These are phyloP conservation scores for Coendou prehensilis DNA, from an alignment of 2,797 vertebrate genomes.

Conservation along the genomic window DNA sequence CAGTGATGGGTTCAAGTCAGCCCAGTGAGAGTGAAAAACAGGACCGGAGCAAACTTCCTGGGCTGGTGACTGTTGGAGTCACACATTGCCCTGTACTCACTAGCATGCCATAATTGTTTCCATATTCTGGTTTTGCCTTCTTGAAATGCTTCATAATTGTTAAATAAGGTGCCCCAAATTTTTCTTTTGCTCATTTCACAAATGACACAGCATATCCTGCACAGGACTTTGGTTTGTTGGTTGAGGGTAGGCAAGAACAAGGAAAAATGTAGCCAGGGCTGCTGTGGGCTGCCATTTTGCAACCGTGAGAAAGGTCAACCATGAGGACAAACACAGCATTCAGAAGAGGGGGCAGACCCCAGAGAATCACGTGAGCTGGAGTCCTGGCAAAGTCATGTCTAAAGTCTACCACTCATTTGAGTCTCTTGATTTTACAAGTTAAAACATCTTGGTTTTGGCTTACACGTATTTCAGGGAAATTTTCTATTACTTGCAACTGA, in stretches of 20 bases:
- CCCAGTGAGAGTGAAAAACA: neutral
- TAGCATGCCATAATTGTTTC: neutral
- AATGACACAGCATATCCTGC: neutral
- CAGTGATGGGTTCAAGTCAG: neutral
- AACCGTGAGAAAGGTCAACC: neutral
- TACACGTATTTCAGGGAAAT: neutral
- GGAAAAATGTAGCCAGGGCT: too few species aligned
- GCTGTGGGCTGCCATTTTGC: neutral
- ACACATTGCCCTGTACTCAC: neutral
- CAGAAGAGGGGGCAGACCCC: neutral
- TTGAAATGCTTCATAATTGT: conserved; percentile 9
- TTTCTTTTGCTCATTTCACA: neutral
- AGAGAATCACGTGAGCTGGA: neutral
- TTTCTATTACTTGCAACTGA: neutral
- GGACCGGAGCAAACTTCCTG: neutral
- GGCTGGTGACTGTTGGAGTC: neutral
- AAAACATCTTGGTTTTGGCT: neutral
- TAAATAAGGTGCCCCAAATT: neutral
- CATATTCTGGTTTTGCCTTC: neutral
- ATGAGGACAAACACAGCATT: neutral
- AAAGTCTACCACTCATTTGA: neutral
- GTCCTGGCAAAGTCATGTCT: neutral
- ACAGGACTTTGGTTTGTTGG: neutral
- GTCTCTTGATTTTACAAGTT: neutral
- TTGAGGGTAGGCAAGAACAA: neutral